Base-by-base conservation (phyloP, 64 coral and sea anemone genomes). In the Anthopleura sola region DNA sequence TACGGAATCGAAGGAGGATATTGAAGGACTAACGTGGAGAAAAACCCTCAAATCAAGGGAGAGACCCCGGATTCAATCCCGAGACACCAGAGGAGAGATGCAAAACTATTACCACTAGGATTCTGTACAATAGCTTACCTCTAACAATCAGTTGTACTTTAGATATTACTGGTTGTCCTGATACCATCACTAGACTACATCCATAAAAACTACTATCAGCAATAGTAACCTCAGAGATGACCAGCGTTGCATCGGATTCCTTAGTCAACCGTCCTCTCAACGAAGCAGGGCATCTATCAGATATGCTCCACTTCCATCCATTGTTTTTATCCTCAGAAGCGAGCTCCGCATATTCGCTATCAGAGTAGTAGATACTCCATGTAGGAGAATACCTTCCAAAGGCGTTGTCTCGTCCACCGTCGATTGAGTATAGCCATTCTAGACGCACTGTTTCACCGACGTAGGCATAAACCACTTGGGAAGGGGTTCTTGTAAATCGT, bases 281-380 rank as follows among this genome's bases (percentile, higher is more conserved):
- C 24, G 49, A 28, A 17, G 38, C 26, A 54, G 82, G 82, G 17
- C 82, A 83, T 9, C 49, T 83, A 24, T 15, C 24, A 36, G 82
- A 28, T 19, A 83, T 39, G 21, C n/a, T 60, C 82, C 82, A 83
- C 8, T 49, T 29, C 82, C 82, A 83, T 81, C 37, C 37, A 18
- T 13, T 26, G 28, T 58, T 83, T 38, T 83, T 83, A 31, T 83
- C n/a, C 21, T 83, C 82, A 4, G 3, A 56, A 31, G 82, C 82
- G 21, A 83, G 21, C 55, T 57, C 11, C 0, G 55, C 82, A 23
- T 81, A 40, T 12, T 29, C 7, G 18, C 7, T 29, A 36, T 57
- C 18, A 15, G 82, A 54, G 29, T 57, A 31, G 48, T 83, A 56
- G 6, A 57, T 12, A 19, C 10, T 28, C 82, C 82, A 83, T 32